These are phyloP conservation scores for Nothocercus julius DNA, from an alignment of 2,113 vertebrate species.

Conservation along the genomic window DNA sequence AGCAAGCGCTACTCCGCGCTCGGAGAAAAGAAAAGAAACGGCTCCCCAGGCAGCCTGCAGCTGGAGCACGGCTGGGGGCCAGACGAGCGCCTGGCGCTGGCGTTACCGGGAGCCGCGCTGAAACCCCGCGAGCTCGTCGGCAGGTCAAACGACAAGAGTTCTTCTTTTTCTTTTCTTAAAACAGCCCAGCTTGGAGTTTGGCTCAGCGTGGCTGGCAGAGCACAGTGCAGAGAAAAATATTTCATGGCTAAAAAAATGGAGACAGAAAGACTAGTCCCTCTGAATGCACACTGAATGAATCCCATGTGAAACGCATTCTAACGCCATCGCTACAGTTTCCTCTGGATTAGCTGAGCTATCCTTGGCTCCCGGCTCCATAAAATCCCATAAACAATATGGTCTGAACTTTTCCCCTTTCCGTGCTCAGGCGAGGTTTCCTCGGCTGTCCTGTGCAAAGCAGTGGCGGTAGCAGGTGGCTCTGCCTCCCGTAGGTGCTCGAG, in stretches of 20 bases:
- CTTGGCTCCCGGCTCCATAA: constrained; percentile 49
- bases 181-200: constrained; percentile 40
- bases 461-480: constrained; percentile 42
- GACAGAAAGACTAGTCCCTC: constrained; percentile 69
- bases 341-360: constrained; percentile 62
- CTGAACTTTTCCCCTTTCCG: constrained; percentile 69
- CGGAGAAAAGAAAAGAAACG: constrained; percentile 4
- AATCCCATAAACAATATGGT: constrained; percentile 56
- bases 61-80: not conserved
- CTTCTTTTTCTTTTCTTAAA: not conserved
- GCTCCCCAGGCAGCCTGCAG: constrained; percentile 5
- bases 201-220: constrained; percentile 38
- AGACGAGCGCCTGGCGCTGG: not conserved
- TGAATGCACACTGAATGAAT: constrained; percentile 7
- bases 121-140: not conserved
- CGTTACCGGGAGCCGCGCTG: not conserved
- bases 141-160: constrained; percentile 26
- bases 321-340: constrained; percentile 60
- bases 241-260: constrained; percentile 66
- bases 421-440: not conserved
- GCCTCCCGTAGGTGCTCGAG: not conserved
- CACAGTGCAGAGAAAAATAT: constrained; percentile 63
- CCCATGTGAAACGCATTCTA: constrained; percentile 61
- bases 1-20: not conserved
- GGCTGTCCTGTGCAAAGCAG: not conserved